Base-by-base conservation (phyloP, 2,888 invertebrate genomes). In the Gasteruption jaculator region DNA sequence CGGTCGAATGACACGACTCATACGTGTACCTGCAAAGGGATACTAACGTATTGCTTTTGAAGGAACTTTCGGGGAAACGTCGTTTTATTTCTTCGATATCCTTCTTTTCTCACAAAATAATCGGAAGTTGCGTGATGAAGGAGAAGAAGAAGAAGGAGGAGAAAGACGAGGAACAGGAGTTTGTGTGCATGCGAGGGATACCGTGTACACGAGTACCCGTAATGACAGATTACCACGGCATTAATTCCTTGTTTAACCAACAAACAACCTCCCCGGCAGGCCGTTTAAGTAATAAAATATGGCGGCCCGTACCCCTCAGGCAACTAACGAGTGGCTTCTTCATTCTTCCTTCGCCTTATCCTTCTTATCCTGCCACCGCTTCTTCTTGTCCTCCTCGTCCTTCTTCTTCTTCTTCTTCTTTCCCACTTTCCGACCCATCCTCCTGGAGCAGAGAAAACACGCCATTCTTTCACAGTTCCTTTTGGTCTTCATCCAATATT, bases 221-320 rank as follows among this genome's bases (percentile, higher is more conserved):
- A 61, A 61, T 60, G 61, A 61, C 58, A 60, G 61, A 61, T 61
- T 56, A 54, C 57, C 53, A 48, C 43, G 54, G 58, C 60, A 61
- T 59, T 61, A 61, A 61, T 61, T 58, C 60, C 58, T 60, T 61
- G 61, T 61, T 60, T 58, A 61, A 60, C 61, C 61, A 60, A 61
- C 61, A 59, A 58, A 60, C 50, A 57, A 59, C 60, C 57, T 56
- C 49, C 52, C 46, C 51, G 53, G 57, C 57, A 55, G 58, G 54
- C 52, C 59, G 59, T 57, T 61, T 60, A 60, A 60, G 61, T 56
- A 60, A 61, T 61, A 61, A 61, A 61, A 60, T 60, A 61, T 61
- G 61, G 58, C 61, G 57, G 48, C 49, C 24, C 38, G 33, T 58
- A 50, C 51, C 52, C 45, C 25, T n/a, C 38, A 29, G 44, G 53